phyloP scores from a whole-genome alignment of 2,113 vertebrate species.

The Crotalus horridus region DNA sequence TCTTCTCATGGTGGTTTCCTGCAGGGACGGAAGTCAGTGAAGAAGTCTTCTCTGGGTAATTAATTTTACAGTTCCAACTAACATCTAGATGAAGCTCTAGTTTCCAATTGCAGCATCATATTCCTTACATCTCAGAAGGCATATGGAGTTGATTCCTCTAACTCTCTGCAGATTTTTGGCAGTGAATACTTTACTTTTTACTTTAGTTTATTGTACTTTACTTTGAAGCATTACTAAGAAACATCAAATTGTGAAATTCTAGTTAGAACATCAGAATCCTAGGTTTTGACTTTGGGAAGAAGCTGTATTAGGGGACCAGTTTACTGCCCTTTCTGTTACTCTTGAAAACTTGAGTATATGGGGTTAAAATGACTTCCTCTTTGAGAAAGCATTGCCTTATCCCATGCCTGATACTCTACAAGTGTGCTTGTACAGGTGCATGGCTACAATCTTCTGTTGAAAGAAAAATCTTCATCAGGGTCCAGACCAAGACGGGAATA shows the following conservation, averaged over 20 bases:
- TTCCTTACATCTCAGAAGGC: neutral
- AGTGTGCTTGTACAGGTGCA: neutral
- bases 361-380: neutral
- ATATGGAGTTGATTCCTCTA: no score
- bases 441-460: neutral
- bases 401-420: neutral
- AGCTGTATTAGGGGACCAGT: neutral
- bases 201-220: neutral
- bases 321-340: neutral
- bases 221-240: neutral
- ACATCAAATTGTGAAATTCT: neutral
- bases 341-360: neutral
- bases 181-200: no score
- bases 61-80: neutral
- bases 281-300: neutral
- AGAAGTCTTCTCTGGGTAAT: neutral
- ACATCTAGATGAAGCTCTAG: neutral
- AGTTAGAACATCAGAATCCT: neutral
- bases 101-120: neutral
- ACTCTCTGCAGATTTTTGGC: no score
- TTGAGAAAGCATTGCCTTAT: neutral
- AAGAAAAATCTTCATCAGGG: no score
- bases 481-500: no score
- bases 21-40: neutral
- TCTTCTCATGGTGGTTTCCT: neutral